Conservation (phyloP, 1,140 invertebrate genomes). For the Antheraea pernyi region DNA sequence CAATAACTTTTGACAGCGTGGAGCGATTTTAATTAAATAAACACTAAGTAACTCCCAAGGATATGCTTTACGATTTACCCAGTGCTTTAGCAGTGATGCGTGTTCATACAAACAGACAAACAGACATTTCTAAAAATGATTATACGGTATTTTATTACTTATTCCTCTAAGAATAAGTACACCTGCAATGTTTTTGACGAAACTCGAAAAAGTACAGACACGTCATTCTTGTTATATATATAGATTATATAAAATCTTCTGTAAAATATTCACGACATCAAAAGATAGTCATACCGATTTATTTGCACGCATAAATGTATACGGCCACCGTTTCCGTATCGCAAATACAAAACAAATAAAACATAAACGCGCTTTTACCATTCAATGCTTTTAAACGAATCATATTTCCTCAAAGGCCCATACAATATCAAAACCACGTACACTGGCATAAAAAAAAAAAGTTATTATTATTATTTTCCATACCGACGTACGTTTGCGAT, state of each 20-base stretch:
- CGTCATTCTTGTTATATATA: too few relatives aligned
- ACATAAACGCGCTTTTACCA: neutral
- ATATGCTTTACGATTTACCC: too few relatives aligned
- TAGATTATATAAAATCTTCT: neutral
- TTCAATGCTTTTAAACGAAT: conserved; percentile 5
- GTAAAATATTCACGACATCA: neutral
- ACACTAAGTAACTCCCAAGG: too few relatives aligned
- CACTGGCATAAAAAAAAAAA: conserved; percentile 6
- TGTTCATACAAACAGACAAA: too few relatives aligned
- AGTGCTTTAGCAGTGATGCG: too few relatives aligned
- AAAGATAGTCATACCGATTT: neutral
- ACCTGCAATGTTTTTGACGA: too few relatives aligned
- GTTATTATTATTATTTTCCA: neutral
- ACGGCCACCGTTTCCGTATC: neutral
- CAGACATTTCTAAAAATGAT: too few relatives aligned
- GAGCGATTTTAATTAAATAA: too few relatives aligned
- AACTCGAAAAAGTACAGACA: too few relatives aligned
- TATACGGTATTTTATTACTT: too few relatives aligned
- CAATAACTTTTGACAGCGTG: too few relatives aligned
- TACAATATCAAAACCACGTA: conserved; percentile 12
- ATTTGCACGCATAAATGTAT: neutral
- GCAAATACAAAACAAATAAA: neutral
- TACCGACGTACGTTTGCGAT: conserved; percentile 6
- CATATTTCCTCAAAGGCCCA: conserved; percentile 6
- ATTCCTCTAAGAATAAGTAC: too few relatives aligned